Percentiles rank a stretch among this genome's conserved stretches.
Evolutionary conservation across 2,888 invertebrate genomes (phyloP).

Genomic region (Pollenia amentaria): DNA sequence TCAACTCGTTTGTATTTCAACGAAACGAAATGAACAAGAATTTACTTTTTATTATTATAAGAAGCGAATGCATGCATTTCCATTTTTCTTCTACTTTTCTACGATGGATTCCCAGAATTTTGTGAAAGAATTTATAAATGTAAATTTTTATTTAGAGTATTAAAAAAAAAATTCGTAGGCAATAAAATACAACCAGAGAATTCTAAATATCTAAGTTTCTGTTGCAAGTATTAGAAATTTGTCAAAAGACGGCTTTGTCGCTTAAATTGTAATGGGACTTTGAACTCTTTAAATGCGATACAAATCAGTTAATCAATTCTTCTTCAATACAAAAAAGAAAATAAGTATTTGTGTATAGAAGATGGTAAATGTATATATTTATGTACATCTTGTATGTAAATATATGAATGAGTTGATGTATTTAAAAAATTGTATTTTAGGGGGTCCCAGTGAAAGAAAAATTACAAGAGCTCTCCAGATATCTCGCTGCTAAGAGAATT

Average conservation of each 20-base stretch:
- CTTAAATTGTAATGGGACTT: slow-evolving; percentile 56
- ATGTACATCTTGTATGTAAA: slow-evolving; percentile 24
- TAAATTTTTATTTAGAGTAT: slow-evolving; percentile 37
- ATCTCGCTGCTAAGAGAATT: no score
- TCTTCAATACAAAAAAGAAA: slow-evolving; percentile 10
- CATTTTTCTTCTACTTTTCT: background rate
- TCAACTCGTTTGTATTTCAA: slow-evolving; percentile 31
- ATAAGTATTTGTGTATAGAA: slow-evolving; percentile 9
- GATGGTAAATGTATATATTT: slow-evolving; percentile 4
- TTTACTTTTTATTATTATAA: slow-evolving; percentile 42
- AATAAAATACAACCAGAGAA: slow-evolving; percentile 35
- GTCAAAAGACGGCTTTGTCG: slow-evolving; percentile 35
- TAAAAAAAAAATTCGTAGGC: slow-evolving; percentile 20
- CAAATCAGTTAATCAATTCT: slow-evolving; percentile 58
- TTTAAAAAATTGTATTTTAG: slow-evolving; percentile 15
- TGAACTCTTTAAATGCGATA: slow-evolving; percentile 50
- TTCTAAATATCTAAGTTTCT: background rate
- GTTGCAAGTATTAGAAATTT: slow-evolving; percentile 31
- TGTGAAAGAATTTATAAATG: slow-evolving; percentile 52
- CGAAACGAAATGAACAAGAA: slow-evolving; percentile 41
- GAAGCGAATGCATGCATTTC: slow-evolving; percentile 38
- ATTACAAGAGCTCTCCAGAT: no score
- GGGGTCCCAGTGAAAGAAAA: background rate
- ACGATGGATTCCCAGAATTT: slow-evolving; percentile 55
- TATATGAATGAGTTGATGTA: slow-evolving; percentile 38